Conservation (phyloP, 2,888 invertebrate genomes). For the Danaus chrysippus region DNA sequence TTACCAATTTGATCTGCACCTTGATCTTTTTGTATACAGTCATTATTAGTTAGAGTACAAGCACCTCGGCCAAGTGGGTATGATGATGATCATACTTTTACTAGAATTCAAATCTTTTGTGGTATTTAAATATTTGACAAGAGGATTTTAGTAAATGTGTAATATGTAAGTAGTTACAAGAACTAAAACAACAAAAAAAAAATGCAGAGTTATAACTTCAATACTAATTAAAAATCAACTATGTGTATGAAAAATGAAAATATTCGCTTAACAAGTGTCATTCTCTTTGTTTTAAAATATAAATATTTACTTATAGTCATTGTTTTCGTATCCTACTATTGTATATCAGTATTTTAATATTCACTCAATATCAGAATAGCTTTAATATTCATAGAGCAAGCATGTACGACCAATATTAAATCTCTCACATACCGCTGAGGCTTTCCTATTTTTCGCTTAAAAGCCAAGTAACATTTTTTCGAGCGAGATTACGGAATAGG, state of each 20-base stretch:
- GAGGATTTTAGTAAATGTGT: no score
- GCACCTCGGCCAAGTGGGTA: no score
- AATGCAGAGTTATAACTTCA: background rate
- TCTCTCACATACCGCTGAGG: slow-evolving; percentile 24
- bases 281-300: no score
- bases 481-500: slow-evolving; percentile 18
- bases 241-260: background rate
- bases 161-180: no score
- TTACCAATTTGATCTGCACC: no score
- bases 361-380: slow-evolving; percentile 34
- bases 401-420: slow-evolving; percentile 33
- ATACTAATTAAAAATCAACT: background rate
- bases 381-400: slow-evolving; percentile 39
- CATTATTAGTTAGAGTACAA: no score
- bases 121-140: no score
- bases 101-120: no score
- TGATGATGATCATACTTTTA: no score
- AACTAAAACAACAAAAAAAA: no score
- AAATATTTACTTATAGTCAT: background rate
- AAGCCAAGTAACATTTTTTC: slow-evolving; percentile 21
- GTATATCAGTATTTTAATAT: slow-evolving; percentile 31
- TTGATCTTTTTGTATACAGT: no score
- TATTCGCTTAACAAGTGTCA: background rate
- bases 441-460: slow-evolving; percentile 21
- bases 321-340: background rate